These are phyloP conservation scores for Burhinus oedicnemus DNA, from an alignment of 2,113 vertebrate species.

Conservation along the genomic window DNA sequence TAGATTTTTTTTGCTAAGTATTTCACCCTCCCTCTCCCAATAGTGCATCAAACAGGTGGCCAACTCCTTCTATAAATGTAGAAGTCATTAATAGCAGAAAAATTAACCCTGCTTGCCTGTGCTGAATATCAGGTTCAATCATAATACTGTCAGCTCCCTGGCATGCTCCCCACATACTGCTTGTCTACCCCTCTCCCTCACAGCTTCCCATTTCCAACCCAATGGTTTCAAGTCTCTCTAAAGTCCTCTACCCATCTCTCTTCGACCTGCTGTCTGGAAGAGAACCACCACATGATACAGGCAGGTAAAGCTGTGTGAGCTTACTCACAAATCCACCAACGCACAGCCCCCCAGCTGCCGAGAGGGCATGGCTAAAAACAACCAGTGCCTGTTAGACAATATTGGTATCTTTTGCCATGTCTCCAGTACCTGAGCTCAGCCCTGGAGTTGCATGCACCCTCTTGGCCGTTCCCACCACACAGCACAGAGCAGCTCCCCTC, in stretches of 20 bases:
- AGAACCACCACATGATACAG: not conserved
- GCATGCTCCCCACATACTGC: not conserved
- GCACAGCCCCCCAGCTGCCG: accelerated
- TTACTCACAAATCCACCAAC: not conserved
- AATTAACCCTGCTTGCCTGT: not conserved
- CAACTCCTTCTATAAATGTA: not conserved
- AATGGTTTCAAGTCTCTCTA: not conserved
- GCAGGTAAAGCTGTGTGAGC: not conserved
- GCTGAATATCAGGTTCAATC: not conserved
- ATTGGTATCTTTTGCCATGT: not conserved
- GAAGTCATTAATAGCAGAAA: not conserved
- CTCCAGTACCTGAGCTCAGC: not conserved
- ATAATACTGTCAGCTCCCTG: not conserved
- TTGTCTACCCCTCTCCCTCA: not conserved
- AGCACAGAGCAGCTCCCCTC: not conserved
- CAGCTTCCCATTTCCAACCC: not conserved
- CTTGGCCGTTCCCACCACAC: not conserved
- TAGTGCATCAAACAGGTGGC: not conserved
- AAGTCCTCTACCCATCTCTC: not conserved
- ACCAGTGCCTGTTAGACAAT: not conserved
- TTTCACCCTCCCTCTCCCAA: not conserved
- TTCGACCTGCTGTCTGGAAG: not conserved
- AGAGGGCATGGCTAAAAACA: not conserved
- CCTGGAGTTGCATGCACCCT: accelerated
- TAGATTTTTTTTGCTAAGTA: not conserved